Evolutionary conservation across 2,797 vertebrate species (phyloP), one percentile per base, ranked within the genome.

Genomic region (Karalla daura): DNA sequence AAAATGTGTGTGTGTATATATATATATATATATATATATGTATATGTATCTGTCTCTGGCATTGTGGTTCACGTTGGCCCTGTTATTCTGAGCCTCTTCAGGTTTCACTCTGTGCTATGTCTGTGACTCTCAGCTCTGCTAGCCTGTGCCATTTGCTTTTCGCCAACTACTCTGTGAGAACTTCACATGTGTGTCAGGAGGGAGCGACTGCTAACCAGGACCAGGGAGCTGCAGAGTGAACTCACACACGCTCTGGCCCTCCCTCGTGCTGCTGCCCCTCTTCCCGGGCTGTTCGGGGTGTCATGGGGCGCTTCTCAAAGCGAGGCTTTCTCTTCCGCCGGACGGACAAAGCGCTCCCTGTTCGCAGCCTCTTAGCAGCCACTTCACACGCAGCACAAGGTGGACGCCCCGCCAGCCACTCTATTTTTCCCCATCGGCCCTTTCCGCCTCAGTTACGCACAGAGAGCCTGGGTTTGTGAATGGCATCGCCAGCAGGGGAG

Each of bases 301-400:
- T 78, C 65, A 70, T 74, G 49, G 72, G 70, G 80, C 68, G 59
- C 60, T 75, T 67, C 70, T 88, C 78, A 70, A 70, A 78, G 83
- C 0, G 50, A 70, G 76, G 65, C 79, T 39, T 68, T 64, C 73
- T 81, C 71, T 73, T 83, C 82, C 36, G 61, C 76, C 43, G 85
- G 58, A 40, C 77, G 72, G 70, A 93, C 93, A 93, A 94, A 92
- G 91, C 78, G 1, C 73, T 81, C 78, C 82, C 88, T 93, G 92
- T 93, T 90, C 59, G 1, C 86, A 86, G 88, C 71, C 86, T 90
- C 85, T 93, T 94, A 90, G 92, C 92, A 95, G 94, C 94, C 93
- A 93, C 92, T 95, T 91, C 92, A 92, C 88, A 91, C 84, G 1
- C 87, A 76, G 81, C 79, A 70, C 88, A 88, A 88, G 86, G 91